These are phyloP conservation scores for Cyphomyrus plagiostoma DNA, from an alignment of 2,113 vertebrate genomes.

Conservation along the genomic window DNA sequence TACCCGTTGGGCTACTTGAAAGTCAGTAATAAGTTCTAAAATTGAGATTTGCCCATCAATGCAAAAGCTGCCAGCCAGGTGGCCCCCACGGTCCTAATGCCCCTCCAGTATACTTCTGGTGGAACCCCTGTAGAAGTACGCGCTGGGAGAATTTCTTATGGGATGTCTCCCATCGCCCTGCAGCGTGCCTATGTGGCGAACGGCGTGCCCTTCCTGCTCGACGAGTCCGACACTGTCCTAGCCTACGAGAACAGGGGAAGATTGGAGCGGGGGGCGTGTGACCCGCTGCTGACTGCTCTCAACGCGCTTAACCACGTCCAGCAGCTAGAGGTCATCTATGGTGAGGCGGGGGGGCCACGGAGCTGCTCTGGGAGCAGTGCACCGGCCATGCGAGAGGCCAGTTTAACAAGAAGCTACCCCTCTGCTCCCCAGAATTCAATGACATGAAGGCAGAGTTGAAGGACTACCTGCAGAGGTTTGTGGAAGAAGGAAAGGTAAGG, in stretches of 20 bases:
- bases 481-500: slow-evolving; percentile 83
- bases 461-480: slow-evolving; percentile 78
- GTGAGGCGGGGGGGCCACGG: slow-evolving; percentile 52
- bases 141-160: not conserved
- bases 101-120: not conserved
- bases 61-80: not conserved
- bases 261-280: slow-evolving; percentile 62
- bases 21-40: not conserved
- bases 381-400: not conserved
- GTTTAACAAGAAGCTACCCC: not conserved
- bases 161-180: not conserved
- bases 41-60: not conserved
- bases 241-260: slow-evolving; percentile 88
- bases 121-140: not conserved
- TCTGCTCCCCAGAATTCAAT: slow-evolving; percentile 69
- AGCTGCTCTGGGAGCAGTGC: not conserved
- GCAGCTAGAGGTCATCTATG: slow-evolving; percentile 89
- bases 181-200: slow-evolving; percentile 80
- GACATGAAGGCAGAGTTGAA: slow-evolving; percentile 79
- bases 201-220: slow-evolving; percentile 81
- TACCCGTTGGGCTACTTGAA: not conserved
- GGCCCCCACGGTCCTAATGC: not conserved
- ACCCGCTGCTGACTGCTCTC: slow-evolving; percentile 80
- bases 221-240: slow-evolving; percentile 82
- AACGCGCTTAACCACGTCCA: slow-evolving; percentile 79